Evolutionary conservation across 2,797 vertebrate species (phyloP), one percentile per base, ranked within the genome.

Genomic region (Perodicticus potto): DNA sequence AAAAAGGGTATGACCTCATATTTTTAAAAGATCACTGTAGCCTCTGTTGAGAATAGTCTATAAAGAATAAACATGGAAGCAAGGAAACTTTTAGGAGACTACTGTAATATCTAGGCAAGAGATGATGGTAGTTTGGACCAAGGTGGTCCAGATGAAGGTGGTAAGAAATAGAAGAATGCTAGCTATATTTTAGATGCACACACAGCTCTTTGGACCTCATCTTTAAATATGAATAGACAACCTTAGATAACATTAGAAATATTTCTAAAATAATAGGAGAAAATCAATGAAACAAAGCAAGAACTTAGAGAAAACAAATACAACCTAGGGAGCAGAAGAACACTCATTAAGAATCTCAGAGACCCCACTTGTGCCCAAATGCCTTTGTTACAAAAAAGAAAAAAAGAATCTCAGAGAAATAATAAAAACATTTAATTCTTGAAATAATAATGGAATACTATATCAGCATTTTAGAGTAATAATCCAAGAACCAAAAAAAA

Each of bases 341-440:
- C 89, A 57, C 1, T 34, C 32, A 70, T 40, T 90, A 90, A 55
- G 13, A 77, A 72, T 74, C 65, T 61, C 59, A 96, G 67, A 92
- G 49, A 94, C 49, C 49, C 49, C 13, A 49, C 49, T 49, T 49
- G 49, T 3, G 14, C 49, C 49, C 12, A 49, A 49, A 49, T 13
- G 4, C 14, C 49, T 49, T 49, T 49, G 49, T 49, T 23, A 9
- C 57, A 59, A 59, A 20, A 70, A 69, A 69, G 1, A 20, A 34
- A 69, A 34, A 69, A 70, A 40, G 19, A 37, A 25, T 13, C 6
- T n/a, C 45, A n/a, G 32, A n/a, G 29, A 53, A 53, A 77, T 77
- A 53, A 77, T 53, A 77, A 77, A 77, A 5, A 27, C n/a, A 93
- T 84, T 74, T 88, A 23, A 87, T 84, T 8, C 29, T 91, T 95